Evolutionary conservation across 1,140 invertebrate species (phyloP), one percentile per base, ranked within the genome.

Genomic region (Frieseomelitta varia): DNA sequence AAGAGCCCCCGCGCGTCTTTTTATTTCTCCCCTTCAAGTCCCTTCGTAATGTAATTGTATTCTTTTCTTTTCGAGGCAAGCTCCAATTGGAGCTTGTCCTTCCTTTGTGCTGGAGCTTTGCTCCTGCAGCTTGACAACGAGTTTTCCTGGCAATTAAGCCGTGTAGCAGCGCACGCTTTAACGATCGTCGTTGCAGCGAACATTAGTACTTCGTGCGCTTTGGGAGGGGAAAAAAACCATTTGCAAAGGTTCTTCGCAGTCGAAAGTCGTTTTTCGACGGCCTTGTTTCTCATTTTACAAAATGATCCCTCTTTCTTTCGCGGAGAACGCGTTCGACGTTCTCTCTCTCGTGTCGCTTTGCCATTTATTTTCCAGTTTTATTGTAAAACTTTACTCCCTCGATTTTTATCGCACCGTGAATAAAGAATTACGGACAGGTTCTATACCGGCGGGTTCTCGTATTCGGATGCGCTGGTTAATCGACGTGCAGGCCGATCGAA

Each of bases 11-110:
- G 14, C 21, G 67, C 19, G 19, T 39, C 53, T 58, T 68, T 55
- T 79, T 76, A 39, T 79, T 47, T 61, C 12, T 47, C 47, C 11
- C 76, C 15, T 47, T 21, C 17, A 30, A 67, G 53, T 53, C n/a
- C n/a, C 34, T 65, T 78, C 39, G 53, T 79, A 79, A 80, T 53
- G 47, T 27, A 74, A 81, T 75, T 74, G 58, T 81, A 75, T 75
- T 67, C 39, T 71, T 80, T 65, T 55, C 27, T 81, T 53, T 61
- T 81, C 17, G 55, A 34, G 61, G n/a, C 10, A 75, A 67, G 8
- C 39, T 19, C 27, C 80, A 75, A 81, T 34, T 75, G 24, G n/a
- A 75, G 27, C 61, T 67, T 47, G 39, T 61, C n/a, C 27, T 55
- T 65, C 24, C n/a, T 80, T 74, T 67, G 61, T 53, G 51, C 17